Base-by-base conservation (phyloP, 2,797 vertebrate species). In the Sebastiscus tertius region DNA sequence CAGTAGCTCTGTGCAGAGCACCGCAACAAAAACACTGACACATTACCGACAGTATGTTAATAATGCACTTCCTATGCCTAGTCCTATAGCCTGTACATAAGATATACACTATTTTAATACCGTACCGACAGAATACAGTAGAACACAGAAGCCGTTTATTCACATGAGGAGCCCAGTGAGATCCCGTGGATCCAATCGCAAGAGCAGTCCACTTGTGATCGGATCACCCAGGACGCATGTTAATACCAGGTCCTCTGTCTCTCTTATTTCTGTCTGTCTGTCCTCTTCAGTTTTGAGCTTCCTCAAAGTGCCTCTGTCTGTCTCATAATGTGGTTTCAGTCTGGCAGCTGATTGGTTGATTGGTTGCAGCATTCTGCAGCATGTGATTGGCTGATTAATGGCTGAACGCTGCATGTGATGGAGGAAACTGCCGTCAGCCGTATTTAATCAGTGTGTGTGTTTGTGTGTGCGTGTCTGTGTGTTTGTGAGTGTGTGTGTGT, bases 301-400 rank as follows among this genome's bases (percentile, higher is more conserved):
- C n/a, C 14, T 52, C 29, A 9, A 26, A 29, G 24, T 58, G 3
- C 42, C 34, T 42, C 46, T 63, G 29, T 49, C 36, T 78, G 31
- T 54, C 36, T 56, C 12, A 18, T 61, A 29, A 8, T 63, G 61
- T 63, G 60, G 70, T 46, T 78, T 61, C 68, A 72, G 72, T 87
- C 82, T 80, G 24, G 26, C 20, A 14, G 59, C 73, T 91, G 89
- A 93, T 91, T 88, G 85, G 91, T 87, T 90, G 87, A 92, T 92
- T 91, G 84, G 80, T 58, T 55, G 78, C 90, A 78, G 63, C 81
- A 58, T 69, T 49, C 77, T 46, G 77, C 70, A 58, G 78, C 93
- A 90, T 76, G 88, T 92, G 93, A 79, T 82, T 66, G 85, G 84
- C 77, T 87, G 87, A 87, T 58, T 69, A 9, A 46, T 1, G 20